phyloP scores from a whole-genome alignment of 2,888 invertebrate species.

The Tenthredo scrophulariae region DNA sequence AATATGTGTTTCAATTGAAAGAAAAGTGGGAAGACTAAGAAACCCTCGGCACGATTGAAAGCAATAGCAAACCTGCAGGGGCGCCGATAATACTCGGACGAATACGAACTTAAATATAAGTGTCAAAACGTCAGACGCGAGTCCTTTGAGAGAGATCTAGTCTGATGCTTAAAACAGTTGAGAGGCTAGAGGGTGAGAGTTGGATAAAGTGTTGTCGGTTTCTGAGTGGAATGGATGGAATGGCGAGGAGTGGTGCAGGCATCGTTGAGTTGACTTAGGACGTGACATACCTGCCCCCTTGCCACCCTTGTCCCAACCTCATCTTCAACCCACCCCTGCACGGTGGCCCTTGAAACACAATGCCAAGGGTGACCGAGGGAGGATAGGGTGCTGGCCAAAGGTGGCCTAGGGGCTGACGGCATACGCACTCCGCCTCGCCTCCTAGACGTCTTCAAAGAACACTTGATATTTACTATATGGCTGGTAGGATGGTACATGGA shows the following conservation, averaged over 20 bases:
- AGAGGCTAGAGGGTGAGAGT: slow-evolving; percentile 15
- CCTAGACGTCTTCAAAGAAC: slow-evolving; percentile 45
- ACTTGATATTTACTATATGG: slow-evolving; percentile 48
- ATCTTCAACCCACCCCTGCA: slow-evolving; percentile 16
- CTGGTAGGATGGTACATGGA: not conserved
- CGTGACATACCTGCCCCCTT: slow-evolving; percentile 47
- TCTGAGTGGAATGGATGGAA: slow-evolving; percentile 50
- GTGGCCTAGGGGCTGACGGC: slow-evolving; percentile 26
- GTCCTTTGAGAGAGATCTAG: slow-evolving; percentile 40
- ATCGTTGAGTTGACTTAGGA: slow-evolving; percentile 51
- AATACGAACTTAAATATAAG: slow-evolving; percentile 26
- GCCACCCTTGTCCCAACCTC: slow-evolving; percentile 18
- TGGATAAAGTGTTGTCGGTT: slow-evolving; percentile 46
- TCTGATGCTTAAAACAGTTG: slow-evolving; percentile 41
- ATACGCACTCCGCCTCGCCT: slow-evolving; percentile 31
- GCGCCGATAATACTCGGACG: slow-evolving; percentile 10
- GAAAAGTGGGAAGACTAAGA: not conserved
- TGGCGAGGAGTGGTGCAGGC: slow-evolving; percentile 36
- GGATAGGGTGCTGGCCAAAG: slow-evolving; percentile 35
- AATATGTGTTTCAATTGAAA: not conserved
- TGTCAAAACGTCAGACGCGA: slow-evolving; percentile 43
- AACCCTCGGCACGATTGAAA: not conserved
- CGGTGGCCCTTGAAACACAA: slow-evolving; percentile 48
- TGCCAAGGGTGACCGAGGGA: slow-evolving; percentile 41
- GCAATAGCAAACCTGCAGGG: not conserved